A percentile compares a stretch with the other conserved stretches of the same genome.
Evolutionary conservation across 2,888 invertebrate species (phyloP).

Genomic region (Hyppa rectilinea): DNA sequence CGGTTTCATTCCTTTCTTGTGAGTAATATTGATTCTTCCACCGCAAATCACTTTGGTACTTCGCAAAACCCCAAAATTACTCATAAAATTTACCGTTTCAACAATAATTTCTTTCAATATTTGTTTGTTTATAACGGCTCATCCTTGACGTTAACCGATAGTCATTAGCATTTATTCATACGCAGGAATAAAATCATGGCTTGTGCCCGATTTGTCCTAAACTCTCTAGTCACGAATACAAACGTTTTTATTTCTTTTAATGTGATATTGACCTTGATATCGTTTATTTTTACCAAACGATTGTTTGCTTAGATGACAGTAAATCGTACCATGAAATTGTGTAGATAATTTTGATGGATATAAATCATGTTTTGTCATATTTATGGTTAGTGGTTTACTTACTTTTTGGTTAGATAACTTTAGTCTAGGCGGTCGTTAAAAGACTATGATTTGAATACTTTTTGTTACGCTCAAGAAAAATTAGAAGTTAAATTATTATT

Average conservation of each 20-base stretch:
- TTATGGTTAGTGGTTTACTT: constrained; percentile 38
- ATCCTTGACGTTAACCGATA: constrained; percentile 78
- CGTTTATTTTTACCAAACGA: constrained; percentile 64
- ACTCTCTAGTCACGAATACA: constrained; percentile 80
- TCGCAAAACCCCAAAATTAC: constrained; percentile 63
- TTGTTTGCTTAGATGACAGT: constrained; percentile 55
- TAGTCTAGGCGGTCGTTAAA: not conserved
- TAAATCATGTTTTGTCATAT: constrained; percentile 57
- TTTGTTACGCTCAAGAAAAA: too few relatives aligned
- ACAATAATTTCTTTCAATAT: constrained; percentile 55
- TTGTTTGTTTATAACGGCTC: constrained; percentile 72
- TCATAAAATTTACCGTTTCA: constrained; percentile 70
- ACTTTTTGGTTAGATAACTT: constrained; percentile 16
- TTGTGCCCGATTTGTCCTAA: constrained; percentile 77
- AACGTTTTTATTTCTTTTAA: constrained; percentile 74
- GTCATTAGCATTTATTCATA: constrained; percentile 79
- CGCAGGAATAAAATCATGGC: constrained; percentile 73
- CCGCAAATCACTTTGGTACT: constrained; percentile 55
- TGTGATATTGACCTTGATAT: constrained; percentile 76
- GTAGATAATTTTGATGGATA: constrained; percentile 51
- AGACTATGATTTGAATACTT: too few relatives aligned
- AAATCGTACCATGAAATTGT: constrained; percentile 60
- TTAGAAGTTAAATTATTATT: too few relatives aligned
- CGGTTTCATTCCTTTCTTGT: constrained; percentile 19
- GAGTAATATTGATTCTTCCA: constrained; percentile 43